Base-by-base conservation (phyloP, 64 coral and sea anemone species). In the Pachyseris speciosa region DNA sequence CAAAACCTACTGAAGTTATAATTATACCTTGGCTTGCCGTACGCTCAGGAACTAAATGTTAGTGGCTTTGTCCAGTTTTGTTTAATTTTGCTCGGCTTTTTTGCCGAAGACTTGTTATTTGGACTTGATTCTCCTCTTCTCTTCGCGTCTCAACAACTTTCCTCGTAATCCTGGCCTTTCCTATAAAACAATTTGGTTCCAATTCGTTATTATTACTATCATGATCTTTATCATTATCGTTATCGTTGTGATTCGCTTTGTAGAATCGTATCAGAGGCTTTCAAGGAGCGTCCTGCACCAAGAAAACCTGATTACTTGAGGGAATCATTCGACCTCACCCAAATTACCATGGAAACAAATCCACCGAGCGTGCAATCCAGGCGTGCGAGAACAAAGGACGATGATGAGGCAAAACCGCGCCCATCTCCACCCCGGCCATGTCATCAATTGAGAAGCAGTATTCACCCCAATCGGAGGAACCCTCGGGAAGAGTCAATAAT, bases 291-390 rank as follows among this genome's bases (percentile, higher is more conserved):
- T 28, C 91, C 95, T 17, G 67, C 64, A 31, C 95, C 95, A 38
- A 39, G 95, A 65, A 91, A 92, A 29, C 95, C 95, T 19, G 95
- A 97, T 38, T 97, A 97, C 76, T 65, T 97, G 30, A 84, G 95
- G 37, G 95, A 97, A 15, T 97, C 95, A 13, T 97, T 86, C 66
- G 95, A 97, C 63, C 34, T 97, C 9, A 65, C 91, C 25, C 22
- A 88, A 34, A 57, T 97, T 7, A 39, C 64, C 3, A 86, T 60
- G 28, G 27, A 12, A 42, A 83, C 24, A 25, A 57, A 61, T 22
- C 59, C 26, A 63, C 78, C 34, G 40, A 76, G 64, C 6, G 12
- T 64, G 13, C 53, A 11, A 13, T 64, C 25, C 50, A 63, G 10
- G 10, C 48, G 28, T 63, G 5, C 47, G 13, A 36, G 78, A 22